Percentiles rank a stretch among this genome's conserved stretches.
phyloP scores from a whole-genome alignment of 2,113 vertebrate genomes.

The Melozone crissalis region DNA sequence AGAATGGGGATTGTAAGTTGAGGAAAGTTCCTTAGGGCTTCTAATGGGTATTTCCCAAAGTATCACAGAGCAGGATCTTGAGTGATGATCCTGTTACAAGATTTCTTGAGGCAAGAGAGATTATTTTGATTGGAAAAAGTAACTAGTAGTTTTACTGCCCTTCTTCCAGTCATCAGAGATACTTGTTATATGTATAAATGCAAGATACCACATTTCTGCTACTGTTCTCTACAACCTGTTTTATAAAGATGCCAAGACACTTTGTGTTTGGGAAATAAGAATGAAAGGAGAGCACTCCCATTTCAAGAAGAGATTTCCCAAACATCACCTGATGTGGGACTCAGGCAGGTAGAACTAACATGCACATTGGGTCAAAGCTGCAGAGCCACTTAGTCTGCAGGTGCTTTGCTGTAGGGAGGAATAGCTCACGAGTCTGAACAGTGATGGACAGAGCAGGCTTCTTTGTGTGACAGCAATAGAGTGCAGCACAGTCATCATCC shows the following conservation, averaged over 20 bases:
- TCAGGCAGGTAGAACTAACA: neutral
- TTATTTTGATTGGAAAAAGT: neutral
- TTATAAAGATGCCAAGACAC: neutral
- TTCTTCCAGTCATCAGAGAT: neutral
- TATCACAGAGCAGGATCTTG: neutral
- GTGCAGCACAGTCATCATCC: neutral
- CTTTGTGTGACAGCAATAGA: neutral
- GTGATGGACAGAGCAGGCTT: neutral
- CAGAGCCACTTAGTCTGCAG: neutral
- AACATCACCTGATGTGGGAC: neutral
- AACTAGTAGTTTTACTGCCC: neutral
- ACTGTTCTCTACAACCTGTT: neutral
- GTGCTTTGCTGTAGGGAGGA: neutral
- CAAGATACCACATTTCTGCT: neutral
- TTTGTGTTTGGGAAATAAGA: neutral
- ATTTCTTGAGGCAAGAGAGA: neutral
- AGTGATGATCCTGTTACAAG: neutral
- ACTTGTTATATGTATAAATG: neutral
- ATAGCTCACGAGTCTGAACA: neutral
- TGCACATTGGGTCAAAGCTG: accelerated
- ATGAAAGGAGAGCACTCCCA: neutral
- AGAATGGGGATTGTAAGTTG: neutral
- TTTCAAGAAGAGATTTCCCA: neutral
- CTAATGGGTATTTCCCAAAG: neutral
- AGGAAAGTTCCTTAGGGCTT: neutral